A percentile compares a stretch with the other conserved stretches of the same genome.
phyloP scores from a whole-genome alignment of 2,113 vertebrate genomes.

The Orcinus orca region DNA sequence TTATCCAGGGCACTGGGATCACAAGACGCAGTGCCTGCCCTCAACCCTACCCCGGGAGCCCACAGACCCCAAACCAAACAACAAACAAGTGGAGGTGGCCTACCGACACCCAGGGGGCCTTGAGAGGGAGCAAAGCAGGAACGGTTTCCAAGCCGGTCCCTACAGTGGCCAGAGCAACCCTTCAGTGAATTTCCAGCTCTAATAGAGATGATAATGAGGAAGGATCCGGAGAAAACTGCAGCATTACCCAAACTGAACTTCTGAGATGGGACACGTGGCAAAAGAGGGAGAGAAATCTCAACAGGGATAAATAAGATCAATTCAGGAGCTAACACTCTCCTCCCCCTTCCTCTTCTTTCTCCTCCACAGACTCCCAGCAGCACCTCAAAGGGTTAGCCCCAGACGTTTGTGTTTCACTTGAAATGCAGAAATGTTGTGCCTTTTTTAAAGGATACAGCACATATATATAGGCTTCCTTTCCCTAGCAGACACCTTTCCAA shows the following conservation, averaged over 20 bases:
- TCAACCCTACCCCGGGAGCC: background rate
- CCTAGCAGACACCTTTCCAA: background rate
- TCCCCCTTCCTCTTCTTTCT: no score
- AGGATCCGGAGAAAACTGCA: background rate
- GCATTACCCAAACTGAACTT: background rate
- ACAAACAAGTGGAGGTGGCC: background rate
- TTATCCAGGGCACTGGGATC: background rate
- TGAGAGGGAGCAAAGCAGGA: background rate
- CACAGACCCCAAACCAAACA: background rate
- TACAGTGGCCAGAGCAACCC: background rate
- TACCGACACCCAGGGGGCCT: background rate
- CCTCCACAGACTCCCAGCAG: background rate
- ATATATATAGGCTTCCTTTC: background rate
- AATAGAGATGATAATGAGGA: background rate
- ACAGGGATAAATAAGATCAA: background rate
- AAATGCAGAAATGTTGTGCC: background rate
- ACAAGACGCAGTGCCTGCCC: background rate
- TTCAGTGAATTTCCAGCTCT: background rate
- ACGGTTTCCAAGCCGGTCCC: background rate
- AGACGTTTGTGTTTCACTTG: background rate
- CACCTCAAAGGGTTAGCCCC: background rate
- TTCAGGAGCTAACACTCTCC: background rate
- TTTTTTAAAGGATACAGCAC: background rate
- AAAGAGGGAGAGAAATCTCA: background rate
- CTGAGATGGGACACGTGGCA: background rate